Conservation (phyloP, 2,888 invertebrate genomes). For the Lacanobia wlatinum region DNA sequence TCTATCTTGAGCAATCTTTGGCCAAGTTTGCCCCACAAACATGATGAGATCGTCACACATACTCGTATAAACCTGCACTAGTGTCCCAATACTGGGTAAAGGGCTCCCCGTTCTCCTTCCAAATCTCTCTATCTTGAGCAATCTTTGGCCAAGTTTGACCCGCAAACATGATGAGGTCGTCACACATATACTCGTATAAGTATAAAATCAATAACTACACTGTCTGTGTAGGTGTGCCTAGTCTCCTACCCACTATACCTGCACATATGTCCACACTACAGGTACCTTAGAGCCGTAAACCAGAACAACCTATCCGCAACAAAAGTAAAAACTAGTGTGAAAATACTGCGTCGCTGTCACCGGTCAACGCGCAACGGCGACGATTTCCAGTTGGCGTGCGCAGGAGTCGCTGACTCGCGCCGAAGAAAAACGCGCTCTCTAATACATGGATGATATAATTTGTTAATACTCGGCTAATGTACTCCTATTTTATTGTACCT, state of each 20-base stretch:
- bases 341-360: conserved; percentile 57
- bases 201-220: neutral
- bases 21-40: too few species aligned
- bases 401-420: conserved; percentile 75
- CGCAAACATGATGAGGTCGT: too few species aligned
- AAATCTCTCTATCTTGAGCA: too few species aligned
- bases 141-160: too few species aligned
- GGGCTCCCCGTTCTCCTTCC: too few species aligned
- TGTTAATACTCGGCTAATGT: conserved; percentile 54
- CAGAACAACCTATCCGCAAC: conserved; percentile 38
- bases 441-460: conserved; percentile 69
- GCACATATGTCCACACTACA: neutral
- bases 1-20: too few species aligned
- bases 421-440: conserved; percentile 72
- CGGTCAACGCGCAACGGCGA: conserved; percentile 61
- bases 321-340: conserved; percentile 62
- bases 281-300: conserved; percentile 11
- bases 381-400: conserved; percentile 75
- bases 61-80: too few species aligned
- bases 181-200: too few species aligned
- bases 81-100: too few species aligned
- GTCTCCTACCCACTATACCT: neutral
- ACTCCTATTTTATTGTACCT: conserved; percentile 32
- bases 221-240: neutral
- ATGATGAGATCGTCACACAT: too few species aligned